Percentiles rank a stretch among this genome's conserved stretches.
Evolutionary conservation across 2,888 invertebrate species (phyloP).

Genomic region (Melipona beecheii): DNA sequence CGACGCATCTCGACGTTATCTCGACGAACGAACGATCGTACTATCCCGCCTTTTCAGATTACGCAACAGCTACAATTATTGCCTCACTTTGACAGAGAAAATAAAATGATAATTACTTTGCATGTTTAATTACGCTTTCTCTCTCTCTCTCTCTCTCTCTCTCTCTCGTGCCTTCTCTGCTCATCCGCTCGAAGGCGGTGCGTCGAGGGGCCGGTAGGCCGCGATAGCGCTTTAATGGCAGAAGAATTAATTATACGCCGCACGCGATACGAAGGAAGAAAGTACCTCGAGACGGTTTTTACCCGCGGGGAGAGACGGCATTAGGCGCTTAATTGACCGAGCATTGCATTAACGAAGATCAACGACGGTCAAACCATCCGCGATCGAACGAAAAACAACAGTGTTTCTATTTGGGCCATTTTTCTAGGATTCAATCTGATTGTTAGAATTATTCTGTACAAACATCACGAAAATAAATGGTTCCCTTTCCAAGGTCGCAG

Average conservation of each 20-base stretch:
- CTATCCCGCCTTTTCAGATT: slow-evolving; percentile 58
- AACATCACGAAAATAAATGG: too few relatives aligned
- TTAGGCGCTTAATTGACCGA: slow-evolving; percentile 57
- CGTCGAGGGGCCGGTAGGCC: slow-evolving; percentile 26
- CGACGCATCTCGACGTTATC: slow-evolving; percentile 74
- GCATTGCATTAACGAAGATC: slow-evolving; percentile 57
- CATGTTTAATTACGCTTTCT: slow-evolving; percentile 59
- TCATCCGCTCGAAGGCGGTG: slow-evolving; percentile 8
- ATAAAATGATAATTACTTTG: slow-evolving; percentile 61
- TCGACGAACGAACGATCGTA: slow-evolving; percentile 73
- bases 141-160: neutral
- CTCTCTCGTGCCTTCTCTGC: neutral
- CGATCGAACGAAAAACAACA: neutral
- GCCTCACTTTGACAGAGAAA: slow-evolving; percentile 49
- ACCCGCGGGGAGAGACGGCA: slow-evolving; percentile 19
- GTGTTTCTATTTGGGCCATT: too few relatives aligned
- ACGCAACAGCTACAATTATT: slow-evolving; percentile 59
- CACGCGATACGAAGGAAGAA: slow-evolving; percentile 60
- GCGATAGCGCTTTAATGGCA: slow-evolving; percentile 59
- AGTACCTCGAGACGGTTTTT: slow-evolving; percentile 49
- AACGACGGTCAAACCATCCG: slow-evolving; percentile 19
- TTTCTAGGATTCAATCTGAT: too few relatives aligned
- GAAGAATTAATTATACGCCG: slow-evolving; percentile 61
- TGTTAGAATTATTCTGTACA: too few relatives aligned
- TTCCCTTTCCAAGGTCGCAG: too few relatives aligned